Base-by-base conservation (phyloP, 2,113 vertebrate genomes). In the Zosterops lateralis region DNA sequence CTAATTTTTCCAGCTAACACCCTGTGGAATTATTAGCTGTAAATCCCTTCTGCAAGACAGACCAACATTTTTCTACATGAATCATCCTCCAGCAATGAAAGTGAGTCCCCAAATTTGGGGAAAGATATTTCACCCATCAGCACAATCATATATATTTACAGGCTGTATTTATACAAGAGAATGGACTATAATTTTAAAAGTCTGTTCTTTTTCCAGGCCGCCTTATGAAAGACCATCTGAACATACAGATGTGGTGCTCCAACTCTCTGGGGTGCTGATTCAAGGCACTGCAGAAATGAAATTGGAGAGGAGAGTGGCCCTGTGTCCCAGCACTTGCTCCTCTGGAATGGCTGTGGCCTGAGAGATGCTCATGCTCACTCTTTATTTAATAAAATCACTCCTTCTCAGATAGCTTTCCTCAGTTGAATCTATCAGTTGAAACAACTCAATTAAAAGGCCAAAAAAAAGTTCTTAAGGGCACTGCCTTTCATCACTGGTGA, bases 371-470 rank as follows among this genome's bases (percentile, higher is more conserved):
- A 3, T 28, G 8, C 20, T 54, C 29, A 26, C n/a, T 38, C 19
- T 34, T 40, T 36, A 32, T 73, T 91, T 66, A 88, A 88, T 73
- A 36, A 92, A 85, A 83, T 47, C 19, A 45, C 40, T 91, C 29
- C 36, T 70, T 45, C 80, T 66, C 83, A 86, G 47, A 14, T 53
- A 14, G 32, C 73, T 87, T 83, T 45, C 31, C 62, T 24, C 18
- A 81, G 57, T 10, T 93, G 50, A 89, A 87, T 81, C 67, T 85
- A 82, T 65, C 28, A 65, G 17, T 94, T 79, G 73, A 32, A 86
- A 88, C 84, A 87, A 83, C 88, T 83, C 80, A 91, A 84, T 89
- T 95, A 92, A 91, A 96, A 94, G 66, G 66, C 60, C 19, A 92
- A 44, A 19, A 79, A 48, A 54, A 79, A 74, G 51, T 58, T 81